Evolutionary conservation across 2,888 invertebrate species (phyloP), one percentile per base, ranked within the genome.

Genomic region (Hirtodrosophila histrioides): DNA sequence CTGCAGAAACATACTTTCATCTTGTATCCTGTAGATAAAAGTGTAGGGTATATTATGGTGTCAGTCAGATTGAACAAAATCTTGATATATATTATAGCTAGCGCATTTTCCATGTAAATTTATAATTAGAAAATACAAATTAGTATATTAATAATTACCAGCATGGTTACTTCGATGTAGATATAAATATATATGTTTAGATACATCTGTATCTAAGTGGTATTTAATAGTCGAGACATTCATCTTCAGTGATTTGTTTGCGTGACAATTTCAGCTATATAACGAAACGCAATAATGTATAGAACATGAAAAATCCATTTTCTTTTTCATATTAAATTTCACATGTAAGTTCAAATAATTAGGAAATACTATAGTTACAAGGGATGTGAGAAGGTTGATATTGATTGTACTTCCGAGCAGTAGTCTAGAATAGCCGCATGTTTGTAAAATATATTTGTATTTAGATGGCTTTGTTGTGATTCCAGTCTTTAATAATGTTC

Each of bases 301-400:
- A 17, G 23, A 29, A 70, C 69, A 74, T 9, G 36, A 50, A 8
- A 70, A 68, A 43, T 49, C 36, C 69, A 66, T 66, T 66, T 45
- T 9, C 11, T 7, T 33, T 6, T 43, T 49, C 10, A 17, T 5
- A 27, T 37, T 23, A 29, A 31, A 40, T 44, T 45, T 4, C n/a
- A n/a, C 45, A 24, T 17, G 31, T 17, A 23, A 4, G 12, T 10
- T 10, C 3, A 33, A 31, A 33, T 11, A 45, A 12, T 29, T 29
- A 10, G 3, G 6, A 27, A 17, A 17, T 17, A 27, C 6, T 27
- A 27, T 27, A 27, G 27, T 27, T 27, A 0, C 6, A 27, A 27
- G 27, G 17, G 17, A 17, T 17, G 17, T 1, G 2, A 17, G 17
- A 17, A 17, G 17, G 17, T 2, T 17, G 1, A 17, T 17, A 17